These are phyloP conservation scores for Luffia ferchaultella DNA, from an alignment of 2,888 invertebrate genomes.

Conservation along the genomic window DNA sequence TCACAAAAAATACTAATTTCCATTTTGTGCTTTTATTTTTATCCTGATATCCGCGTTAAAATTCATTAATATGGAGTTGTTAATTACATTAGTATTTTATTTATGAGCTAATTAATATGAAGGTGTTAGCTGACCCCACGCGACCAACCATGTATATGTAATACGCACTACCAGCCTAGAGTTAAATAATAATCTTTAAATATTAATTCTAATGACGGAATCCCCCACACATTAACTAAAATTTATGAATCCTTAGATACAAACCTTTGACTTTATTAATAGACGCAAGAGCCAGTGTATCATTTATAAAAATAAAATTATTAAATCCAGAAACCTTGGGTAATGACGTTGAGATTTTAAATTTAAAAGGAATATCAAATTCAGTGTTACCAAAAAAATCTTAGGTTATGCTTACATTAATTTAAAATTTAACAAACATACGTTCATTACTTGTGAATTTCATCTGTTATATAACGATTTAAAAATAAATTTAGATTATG, in stretches of 20 bases:
- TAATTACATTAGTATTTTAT: background rate
- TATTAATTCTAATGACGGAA: background rate
- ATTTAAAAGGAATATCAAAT: constrained; percentile 20
- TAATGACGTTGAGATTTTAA: constrained; percentile 15
- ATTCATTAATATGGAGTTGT: background rate
- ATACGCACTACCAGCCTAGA: background rate
- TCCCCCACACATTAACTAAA: background rate
- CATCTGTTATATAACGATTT: constrained; percentile 17
- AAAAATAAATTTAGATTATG: constrained; percentile 18
- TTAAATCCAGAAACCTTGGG: constrained; percentile 2
- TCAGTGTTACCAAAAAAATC: constrained; percentile 14
- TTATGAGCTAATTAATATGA: background rate
- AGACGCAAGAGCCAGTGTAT: constrained; percentile 1
- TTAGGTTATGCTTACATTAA: constrained; percentile 17
- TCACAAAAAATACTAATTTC: background rate
- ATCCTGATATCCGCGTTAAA: background rate
- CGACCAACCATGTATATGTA: background rate
- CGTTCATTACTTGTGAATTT: constrained; percentile 17
- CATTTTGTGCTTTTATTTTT: background rate
- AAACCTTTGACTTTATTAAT: background rate
- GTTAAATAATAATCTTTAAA: background rate
- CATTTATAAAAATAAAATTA: background rate
- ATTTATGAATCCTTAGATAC: background rate
- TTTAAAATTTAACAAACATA: constrained; percentile 16
- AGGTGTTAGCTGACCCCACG: background rate